These are phyloP conservation scores for Heliconius aoede DNA, from an alignment of 2,888 invertebrate species.

Conservation along the genomic window DNA sequence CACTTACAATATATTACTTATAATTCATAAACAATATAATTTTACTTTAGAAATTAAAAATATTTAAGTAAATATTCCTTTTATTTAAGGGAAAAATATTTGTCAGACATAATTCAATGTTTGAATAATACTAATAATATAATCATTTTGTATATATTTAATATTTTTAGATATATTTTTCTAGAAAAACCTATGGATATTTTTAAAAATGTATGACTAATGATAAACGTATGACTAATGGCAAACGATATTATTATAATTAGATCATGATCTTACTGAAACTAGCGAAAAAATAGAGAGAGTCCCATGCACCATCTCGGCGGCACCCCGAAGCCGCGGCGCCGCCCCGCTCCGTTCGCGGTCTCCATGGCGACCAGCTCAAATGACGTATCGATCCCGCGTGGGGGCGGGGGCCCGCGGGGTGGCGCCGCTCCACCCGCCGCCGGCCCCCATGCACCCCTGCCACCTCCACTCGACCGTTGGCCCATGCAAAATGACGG, in stretches of 20 bases:
- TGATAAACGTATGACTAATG: not conserved
- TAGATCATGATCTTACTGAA: not conserved
- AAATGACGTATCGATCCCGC: conserved; percentile 84
- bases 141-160: not conserved
- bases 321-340: conserved; percentile 74
- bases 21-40: not conserved
- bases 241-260: not conserved
- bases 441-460: conserved; percentile 73
- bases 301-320: conserved; percentile 76
- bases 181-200: not conserved
- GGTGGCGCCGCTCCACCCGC: conserved; percentile 81
- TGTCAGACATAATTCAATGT: not conserved
- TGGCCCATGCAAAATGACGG: conserved; percentile 84
- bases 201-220: not conserved
- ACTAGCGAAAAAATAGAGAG: conserved; percentile 49
- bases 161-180: not conserved
- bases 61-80: not conserved
- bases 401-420: conserved; percentile 71
- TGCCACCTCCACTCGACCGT: conserved; percentile 78
- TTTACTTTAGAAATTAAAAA: not conserved
- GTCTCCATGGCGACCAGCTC: conserved; percentile 84
- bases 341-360: conserved; percentile 83
- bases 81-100: not conserved
- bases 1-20: not conserved
- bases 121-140: not conserved